Evolutionary conservation across 2,888 invertebrate species (phyloP), one percentile per base, ranked within the genome.

Genomic region (Alloscopus bannaensis): DNA sequence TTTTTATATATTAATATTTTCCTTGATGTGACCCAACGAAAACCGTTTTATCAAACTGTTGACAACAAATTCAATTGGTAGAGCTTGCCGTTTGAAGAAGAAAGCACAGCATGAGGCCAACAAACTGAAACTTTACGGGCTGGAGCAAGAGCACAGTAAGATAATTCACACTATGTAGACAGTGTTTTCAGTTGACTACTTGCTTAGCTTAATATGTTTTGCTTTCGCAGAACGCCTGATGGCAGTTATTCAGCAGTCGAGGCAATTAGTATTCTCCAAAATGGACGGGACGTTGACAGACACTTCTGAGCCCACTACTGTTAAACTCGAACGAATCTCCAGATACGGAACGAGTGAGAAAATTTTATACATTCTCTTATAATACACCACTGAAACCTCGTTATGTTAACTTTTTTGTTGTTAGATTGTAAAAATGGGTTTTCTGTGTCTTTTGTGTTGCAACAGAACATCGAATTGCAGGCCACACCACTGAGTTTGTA

Each of bases 61-160:
- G n/a, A n/a, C n/a, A n/a, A n/a, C n/a, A n/a, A n/a, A n/a, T n/a
- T n/a, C n/a, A n/a, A n/a, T n/a, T n/a, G n/a, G 31, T 87, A 91
- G 98, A 81, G 98, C 98, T 36, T 99, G 98, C 88, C 92, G 98
- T 40, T 90, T 99, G 87, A 99, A 99, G 91, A 99, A 99, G 89
- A 99, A 98, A 90, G 99, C 99, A 3, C 98, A 98, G 88, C 98
- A 99, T 88, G 99, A 99, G 89, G 98, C 99, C 1, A 98, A 98
- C 88, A 99, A 99, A 90, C 93, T 99, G 72, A 98, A 98, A 90
- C 90, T 98, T 1, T 95, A 92, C 88, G 98, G 98, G 42, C 90
- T 99, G 86, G 96, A 98, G 89, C 92, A 93, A 87, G 98, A 99
- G 89, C 98, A 98, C 89, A 94, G 97, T 96, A 90, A 93, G 94